Evolutionary conservation across 2,113 vertebrate genomes (phyloP), one percentile per base, ranked within the genome.

Genomic region (Panthera leo): DNA sequence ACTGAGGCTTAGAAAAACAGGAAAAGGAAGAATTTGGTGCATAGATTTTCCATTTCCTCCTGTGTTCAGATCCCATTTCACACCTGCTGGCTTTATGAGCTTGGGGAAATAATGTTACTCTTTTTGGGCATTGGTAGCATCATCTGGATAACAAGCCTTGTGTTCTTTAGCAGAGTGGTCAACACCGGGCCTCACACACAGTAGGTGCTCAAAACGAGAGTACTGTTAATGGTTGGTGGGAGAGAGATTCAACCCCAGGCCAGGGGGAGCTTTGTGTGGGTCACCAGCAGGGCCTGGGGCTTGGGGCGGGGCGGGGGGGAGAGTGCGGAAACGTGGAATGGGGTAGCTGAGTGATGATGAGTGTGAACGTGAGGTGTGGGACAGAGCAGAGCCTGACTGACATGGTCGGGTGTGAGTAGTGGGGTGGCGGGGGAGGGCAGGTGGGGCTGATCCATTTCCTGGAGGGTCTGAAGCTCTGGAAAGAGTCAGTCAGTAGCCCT

Each of bases 401-500:
- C 21, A 3, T 9, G 73, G 25, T 25, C 67, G 42, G n/a, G 48
- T 71, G 21, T 65, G 51, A 65, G 23, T 5, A 14, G 5, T 14
- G 36, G 29, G n/a, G 36, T n/a, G 31, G 1, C 7, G 55, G 1
- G 16, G 55, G 42, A 39, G 31, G 1, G 34, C 53, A 67, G 7
- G 9, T 25, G 31, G 42, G 27, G 27, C 7, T 5, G 9, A 27
- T 48, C 21, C 13, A 36, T 4, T 23, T 70, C 45, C 45, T 31
- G 7, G 70, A 84, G 68, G 39, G 42, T 39, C 61, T 53, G 16
- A 8, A 63, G 42, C 2, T 82, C 68, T 61, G 61, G 9, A 18
- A 39, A 51, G 70, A 96, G 55, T 31, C 27, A 70, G 42, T 48
- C 53, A 68, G 89, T 92, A 96, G 53, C 82, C 68, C 76, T 95